Percentiles rank a stretch among this genome's conserved stretches.
phyloP scores from a whole-genome alignment of 2,888 invertebrate genomes.

The Eledone cirrhosa region DNA sequence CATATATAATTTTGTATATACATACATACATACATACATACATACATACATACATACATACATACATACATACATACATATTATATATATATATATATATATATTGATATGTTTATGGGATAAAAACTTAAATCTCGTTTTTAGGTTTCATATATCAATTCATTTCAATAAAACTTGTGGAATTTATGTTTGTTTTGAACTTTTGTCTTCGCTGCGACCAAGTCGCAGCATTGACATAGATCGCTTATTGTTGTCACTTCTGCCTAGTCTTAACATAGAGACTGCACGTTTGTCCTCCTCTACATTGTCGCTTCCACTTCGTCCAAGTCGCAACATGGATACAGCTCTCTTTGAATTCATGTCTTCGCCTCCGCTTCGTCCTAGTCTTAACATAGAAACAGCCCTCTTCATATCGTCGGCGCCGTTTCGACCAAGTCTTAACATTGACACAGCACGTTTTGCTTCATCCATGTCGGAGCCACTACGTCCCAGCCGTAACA shows the following conservation, averaged over 20 bases:
- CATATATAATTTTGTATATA: too few relatives aligned
- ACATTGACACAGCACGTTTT: neutral
- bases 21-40: neutral
- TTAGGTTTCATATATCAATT: neutral
- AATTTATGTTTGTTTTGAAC: neutral
- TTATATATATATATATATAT: neutral
- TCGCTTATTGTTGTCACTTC: conserved; percentile 9
- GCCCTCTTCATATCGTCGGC: conserved; percentile 7
- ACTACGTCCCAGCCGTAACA: conserved; percentile 37
- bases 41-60: conserved; percentile 22
- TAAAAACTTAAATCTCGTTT: too few relatives aligned
- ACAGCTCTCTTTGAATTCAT: conserved; percentile 48
- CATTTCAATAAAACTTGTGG: neutral
- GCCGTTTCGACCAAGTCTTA: conserved; percentile 19
- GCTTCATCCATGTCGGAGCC: neutral
- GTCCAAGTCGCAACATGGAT: conserved; percentile 53
- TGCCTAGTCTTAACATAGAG: conserved; percentile 18
- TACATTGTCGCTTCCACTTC: conserved; percentile 39
- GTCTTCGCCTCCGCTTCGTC: conserved; percentile 31
- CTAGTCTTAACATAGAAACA: conserved; percentile 36
- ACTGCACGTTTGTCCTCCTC: conserved; percentile 35
- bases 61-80: conserved; percentile 1
- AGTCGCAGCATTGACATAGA: conserved; percentile 36
- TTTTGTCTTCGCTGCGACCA: conserved; percentile 32
- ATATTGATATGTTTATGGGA: too few relatives aligned